Percentiles rank a stretch among this genome's conserved stretches.
Evolutionary conservation across 2,888 invertebrate genomes (phyloP).

Genomic region (Callyntrura sp.): DNA sequence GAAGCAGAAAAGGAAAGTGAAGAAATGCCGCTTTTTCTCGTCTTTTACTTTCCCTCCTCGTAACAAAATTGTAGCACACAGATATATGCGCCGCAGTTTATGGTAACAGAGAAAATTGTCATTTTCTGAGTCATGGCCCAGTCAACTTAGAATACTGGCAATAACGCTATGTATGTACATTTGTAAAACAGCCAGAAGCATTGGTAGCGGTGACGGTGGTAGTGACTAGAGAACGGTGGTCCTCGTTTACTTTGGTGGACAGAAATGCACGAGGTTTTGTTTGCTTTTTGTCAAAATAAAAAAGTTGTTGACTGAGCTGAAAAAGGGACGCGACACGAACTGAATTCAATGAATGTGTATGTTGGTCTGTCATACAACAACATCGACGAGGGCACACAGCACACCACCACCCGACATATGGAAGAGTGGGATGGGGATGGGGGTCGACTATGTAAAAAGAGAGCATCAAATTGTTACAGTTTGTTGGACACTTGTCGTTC

Average conservation of each 20-base stretch:
- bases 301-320: slow-evolving; percentile 68
- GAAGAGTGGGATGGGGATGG: slow-evolving; percentile 31
- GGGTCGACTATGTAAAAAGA: slow-evolving; percentile 27
- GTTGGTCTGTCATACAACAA: slow-evolving; percentile 40
- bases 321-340: slow-evolving; percentile 60
- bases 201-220: background rate
- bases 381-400: background rate
- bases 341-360: slow-evolving; percentile 44
- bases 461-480: slow-evolving; percentile 53
- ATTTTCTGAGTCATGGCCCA: slow-evolving; percentile 11
- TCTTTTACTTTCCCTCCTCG: slow-evolving; percentile 22
- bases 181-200: slow-evolving; percentile 54
- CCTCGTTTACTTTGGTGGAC: slow-evolving; percentile 62
- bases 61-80: background rate
- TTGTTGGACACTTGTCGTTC: slow-evolving; percentile 45
- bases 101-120: slow-evolving; percentile 24
- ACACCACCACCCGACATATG: slow-evolving; percentile 8
- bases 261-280: slow-evolving; percentile 53
- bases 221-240: slow-evolving; percentile 31
- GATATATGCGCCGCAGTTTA: background rate
- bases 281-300: slow-evolving; percentile 67
- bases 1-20: slow-evolving; percentile 54
- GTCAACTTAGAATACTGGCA: slow-evolving; percentile 23
- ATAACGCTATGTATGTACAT: slow-evolving; percentile 41
- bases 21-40: slow-evolving; percentile 46